phyloP scores from a whole-genome alignment of 2,888 invertebrate genomes.

The Habrosyne pyritoides region DNA sequence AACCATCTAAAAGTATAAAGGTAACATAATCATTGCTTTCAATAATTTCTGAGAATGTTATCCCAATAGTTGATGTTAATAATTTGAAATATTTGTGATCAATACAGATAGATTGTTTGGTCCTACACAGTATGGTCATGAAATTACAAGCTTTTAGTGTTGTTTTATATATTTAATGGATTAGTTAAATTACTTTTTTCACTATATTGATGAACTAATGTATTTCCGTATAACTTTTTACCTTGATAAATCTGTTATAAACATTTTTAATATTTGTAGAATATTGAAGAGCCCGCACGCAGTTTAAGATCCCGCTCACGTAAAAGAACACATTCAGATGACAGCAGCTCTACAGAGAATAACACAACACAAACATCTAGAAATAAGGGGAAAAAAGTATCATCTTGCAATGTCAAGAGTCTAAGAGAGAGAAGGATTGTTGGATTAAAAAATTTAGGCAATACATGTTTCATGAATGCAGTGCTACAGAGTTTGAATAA shows the following conservation, averaged over 20 bases:
- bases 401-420: conserved; percentile 72
- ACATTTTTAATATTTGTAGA: conserved; percentile 41
- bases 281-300: conserved; percentile 78
- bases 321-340: conserved; percentile 84
- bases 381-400: conserved; percentile 64
- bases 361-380: conserved; percentile 48
- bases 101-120: too few relatives aligned
- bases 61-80: too few relatives aligned
- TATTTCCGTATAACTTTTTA: too few relatives aligned
- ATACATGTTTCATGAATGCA: conserved; percentile 94
- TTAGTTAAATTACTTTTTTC: too few relatives aligned
- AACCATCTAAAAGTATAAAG: conserved; percentile 57
- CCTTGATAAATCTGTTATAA: too few relatives aligned
- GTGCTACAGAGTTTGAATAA: conserved; percentile 93
- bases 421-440: conserved; percentile 86
- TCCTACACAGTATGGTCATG: too few relatives aligned
- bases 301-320: conserved; percentile 84
- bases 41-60: too few relatives aligned
- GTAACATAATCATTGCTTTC: too few relatives aligned
- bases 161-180: too few relatives aligned
- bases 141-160: too few relatives aligned
- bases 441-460: conserved; percentile 91
- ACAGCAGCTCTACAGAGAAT: conserved; percentile 81
- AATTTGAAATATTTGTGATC: too few relatives aligned
- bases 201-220: too few relatives aligned